Percentiles rank a stretch among this genome's conserved stretches.
phyloP scores from a whole-genome alignment of 2,888 invertebrate genomes.

The Candidula unifasciata region DNA sequence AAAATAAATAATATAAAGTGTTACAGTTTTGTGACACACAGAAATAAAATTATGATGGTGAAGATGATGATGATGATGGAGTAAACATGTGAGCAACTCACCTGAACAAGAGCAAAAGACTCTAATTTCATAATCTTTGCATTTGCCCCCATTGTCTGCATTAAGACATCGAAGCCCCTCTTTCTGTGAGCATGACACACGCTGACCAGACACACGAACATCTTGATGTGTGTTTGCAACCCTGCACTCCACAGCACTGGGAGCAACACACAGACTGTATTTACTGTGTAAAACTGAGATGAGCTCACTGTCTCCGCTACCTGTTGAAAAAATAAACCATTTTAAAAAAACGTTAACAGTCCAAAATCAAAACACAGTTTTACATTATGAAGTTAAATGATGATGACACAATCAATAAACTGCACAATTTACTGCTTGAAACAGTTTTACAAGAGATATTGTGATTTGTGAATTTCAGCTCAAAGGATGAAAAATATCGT shows the following conservation, averaged over 20 bases:
- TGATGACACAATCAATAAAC: too few species aligned
- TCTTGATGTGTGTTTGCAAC: conserved; percentile 39
- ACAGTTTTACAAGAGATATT: too few species aligned
- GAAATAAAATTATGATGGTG: too few species aligned
- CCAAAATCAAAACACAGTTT: too few species aligned
- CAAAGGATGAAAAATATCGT: too few species aligned
- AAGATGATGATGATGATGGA: too few species aligned
- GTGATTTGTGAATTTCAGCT: too few species aligned
- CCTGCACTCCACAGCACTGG: conserved; percentile 54
- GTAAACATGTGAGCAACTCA: conserved; percentile 20
- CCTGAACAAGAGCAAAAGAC: conserved; percentile 79
- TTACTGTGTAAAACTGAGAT: conserved; percentile 29
- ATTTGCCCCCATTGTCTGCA: conserved; percentile 64
- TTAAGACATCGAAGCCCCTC: conserved; percentile 84
- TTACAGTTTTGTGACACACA: too few species aligned
- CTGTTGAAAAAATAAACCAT: conserved; percentile 37
- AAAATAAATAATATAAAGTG: too few species aligned
- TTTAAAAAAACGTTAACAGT: too few species aligned
- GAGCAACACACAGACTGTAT: conserved; percentile 57
- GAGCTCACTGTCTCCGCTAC: conserved; percentile 64
- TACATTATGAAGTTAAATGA: too few species aligned
- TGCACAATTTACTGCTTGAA: too few species aligned
- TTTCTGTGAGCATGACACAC: conserved; percentile 79
- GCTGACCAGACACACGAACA: conserved; percentile 30
- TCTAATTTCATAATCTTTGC: conserved; percentile 73